These are phyloP conservation scores for Drosophila nikananu DNA, from an alignment of 1,140 invertebrate species.

Conservation along the genomic window DNA sequence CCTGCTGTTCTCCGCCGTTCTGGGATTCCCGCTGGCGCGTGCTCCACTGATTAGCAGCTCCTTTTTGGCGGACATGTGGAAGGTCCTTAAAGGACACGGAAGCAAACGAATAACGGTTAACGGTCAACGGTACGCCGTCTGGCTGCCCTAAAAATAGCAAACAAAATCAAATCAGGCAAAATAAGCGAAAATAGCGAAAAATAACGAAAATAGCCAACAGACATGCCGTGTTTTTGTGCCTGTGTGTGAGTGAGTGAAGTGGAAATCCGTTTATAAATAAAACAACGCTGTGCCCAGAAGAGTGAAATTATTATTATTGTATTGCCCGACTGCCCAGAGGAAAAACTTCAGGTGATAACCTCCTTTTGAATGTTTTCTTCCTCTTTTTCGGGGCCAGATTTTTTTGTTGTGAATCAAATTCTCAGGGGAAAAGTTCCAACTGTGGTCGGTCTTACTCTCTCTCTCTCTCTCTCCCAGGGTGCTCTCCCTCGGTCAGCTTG, in stretches of 20 bases:
- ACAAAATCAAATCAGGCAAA: slow-evolving; percentile 7
- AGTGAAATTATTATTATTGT: slow-evolving; percentile 14
- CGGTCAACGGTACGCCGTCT: not conserved
- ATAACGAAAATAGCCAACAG: slow-evolving; percentile 42
- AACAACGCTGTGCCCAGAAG: slow-evolving; percentile 41
- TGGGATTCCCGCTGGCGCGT: slow-evolving; percentile 36
- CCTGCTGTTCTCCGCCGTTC: slow-evolving; percentile 32
- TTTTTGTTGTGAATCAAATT: slow-evolving; percentile 50
- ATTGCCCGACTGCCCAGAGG: slow-evolving; percentile 20
- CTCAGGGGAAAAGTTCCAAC: slow-evolving; percentile 33
- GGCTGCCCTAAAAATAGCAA: slow-evolving; percentile 57
- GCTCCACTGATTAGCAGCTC: slow-evolving; percentile 20
- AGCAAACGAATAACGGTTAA: slow-evolving; percentile 19
- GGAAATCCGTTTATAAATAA: slow-evolving; percentile 76
- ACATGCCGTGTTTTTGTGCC: slow-evolving; percentile 40
- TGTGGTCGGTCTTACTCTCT: not conserved
- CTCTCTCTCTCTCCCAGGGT: not conserved
- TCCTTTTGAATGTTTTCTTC: slow-evolving; percentile 8
- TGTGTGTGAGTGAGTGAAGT: slow-evolving; percentile 52
- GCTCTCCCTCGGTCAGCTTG: not conserved
- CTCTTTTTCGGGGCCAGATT: slow-evolving; percentile 14
- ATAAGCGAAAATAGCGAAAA: slow-evolving; percentile 30
- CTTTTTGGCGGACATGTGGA: slow-evolving; percentile 22
- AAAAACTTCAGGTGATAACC: slow-evolving; percentile 47
- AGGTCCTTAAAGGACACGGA: not conserved